These are phyloP conservation scores for Atrichornis clamosus DNA, from an alignment of 2,113 vertebrate genomes.

Conservation along the genomic window DNA sequence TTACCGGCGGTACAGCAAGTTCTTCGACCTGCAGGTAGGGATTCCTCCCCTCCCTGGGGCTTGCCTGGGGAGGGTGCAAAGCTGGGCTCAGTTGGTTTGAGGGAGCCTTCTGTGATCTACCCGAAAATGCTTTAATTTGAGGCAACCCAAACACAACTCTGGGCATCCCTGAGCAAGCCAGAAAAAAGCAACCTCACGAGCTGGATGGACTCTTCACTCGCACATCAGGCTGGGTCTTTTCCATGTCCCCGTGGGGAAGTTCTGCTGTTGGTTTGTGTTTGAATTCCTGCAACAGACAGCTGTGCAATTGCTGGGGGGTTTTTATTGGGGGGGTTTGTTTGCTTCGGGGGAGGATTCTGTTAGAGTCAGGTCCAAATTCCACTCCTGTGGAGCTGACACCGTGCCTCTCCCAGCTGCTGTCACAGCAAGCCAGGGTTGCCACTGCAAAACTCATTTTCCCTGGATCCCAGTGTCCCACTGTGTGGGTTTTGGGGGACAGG, in stretches of 20 bases:
- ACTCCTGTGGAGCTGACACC: neutral
- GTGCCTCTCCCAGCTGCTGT: neutral
- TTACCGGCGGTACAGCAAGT: conserved; percentile 97
- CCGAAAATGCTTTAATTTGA: neutral
- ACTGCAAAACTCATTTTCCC: fast-evolving
- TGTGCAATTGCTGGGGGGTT: neutral
- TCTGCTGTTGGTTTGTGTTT: neutral
- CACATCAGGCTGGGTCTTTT: neutral
- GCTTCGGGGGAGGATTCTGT: neutral
- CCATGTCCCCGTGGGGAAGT: neutral
- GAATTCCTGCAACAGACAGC: neutral
- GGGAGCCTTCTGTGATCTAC: neutral
- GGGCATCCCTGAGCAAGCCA: neutral
- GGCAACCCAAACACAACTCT: neutral
- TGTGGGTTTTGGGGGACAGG: neutral
- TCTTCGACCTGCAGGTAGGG: conserved; percentile 96
- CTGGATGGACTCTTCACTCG: neutral
- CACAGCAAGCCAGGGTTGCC: neutral
- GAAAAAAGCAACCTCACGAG: neutral
- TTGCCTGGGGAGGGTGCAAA: fast-evolving
- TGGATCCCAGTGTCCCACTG: fast-evolving
- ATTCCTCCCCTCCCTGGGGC: neutral
- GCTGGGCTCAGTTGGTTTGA: neutral
- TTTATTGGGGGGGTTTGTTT: neutral
- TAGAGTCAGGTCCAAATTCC: neutral